Conservation (phyloP, 2,113 vertebrate species). For the Arothron firmamentum region DNA sequence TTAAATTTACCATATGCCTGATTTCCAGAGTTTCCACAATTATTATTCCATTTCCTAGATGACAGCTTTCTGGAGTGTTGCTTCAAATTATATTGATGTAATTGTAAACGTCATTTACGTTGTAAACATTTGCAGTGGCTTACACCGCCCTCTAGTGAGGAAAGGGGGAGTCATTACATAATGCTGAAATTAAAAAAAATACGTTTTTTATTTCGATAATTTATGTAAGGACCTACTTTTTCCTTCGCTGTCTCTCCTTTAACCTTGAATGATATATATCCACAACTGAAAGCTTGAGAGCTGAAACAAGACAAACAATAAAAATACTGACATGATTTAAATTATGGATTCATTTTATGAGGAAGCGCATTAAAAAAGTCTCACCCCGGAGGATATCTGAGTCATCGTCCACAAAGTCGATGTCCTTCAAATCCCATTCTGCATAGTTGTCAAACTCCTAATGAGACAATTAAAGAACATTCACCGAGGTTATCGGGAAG, state of each 20-base stretch:
- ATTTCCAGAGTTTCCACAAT: too few relatives aligned
- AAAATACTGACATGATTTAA: background rate
- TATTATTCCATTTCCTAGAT: too few relatives aligned
- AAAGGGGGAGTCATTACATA: slow-evolving; percentile 17
- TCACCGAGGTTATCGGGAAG: background rate
- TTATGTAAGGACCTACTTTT: slow-evolving; percentile 84
- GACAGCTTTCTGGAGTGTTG: too few relatives aligned
- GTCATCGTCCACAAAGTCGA: slow-evolving; percentile 99
- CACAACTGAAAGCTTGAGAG: slow-evolving; percentile 95
- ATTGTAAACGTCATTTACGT: too few relatives aligned
- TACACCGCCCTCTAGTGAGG: slow-evolving; percentile 55
- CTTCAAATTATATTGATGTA: too few relatives aligned
- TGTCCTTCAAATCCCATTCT: slow-evolving; percentile 99
- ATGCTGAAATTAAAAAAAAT: background rate
- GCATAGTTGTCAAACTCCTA: slow-evolving; percentile 99
- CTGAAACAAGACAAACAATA: slow-evolving; percentile 63
- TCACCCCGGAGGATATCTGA: slow-evolving; percentile 93
- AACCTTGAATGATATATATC: slow-evolving; percentile 98
- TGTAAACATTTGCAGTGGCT: background rate
- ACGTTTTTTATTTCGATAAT: background rate
- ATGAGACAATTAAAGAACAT: slow-evolving; percentile 16
- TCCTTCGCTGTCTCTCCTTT: slow-evolving; percentile 93
- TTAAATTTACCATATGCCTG: too few relatives aligned
- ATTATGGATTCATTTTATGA: background rate
- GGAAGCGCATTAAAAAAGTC: slow-evolving; percentile 32